Evolutionary conservation across 2,888 invertebrate species (phyloP).

Genomic region (Eutolmus rufibarbis): DNA sequence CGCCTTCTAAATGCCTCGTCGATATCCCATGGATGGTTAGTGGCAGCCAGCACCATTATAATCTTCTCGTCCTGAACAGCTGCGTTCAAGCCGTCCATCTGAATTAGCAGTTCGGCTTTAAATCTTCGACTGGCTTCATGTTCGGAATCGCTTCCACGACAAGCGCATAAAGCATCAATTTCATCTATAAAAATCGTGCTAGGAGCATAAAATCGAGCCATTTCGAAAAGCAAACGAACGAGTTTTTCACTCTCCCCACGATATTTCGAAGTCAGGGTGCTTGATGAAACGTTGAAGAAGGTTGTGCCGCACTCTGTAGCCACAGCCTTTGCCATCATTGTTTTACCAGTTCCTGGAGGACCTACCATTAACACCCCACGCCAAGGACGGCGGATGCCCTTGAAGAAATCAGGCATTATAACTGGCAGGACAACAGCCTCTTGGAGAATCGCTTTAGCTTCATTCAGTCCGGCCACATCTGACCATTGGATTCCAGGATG

Average conservation of each 20-base stretch:
- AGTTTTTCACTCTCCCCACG: conserved; percentile 92
- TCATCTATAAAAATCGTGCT: conserved; percentile 92
- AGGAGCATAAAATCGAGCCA: conserved; percentile 88
- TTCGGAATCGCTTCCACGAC: conserved; percentile 83
- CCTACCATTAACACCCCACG: conserved; percentile 62
- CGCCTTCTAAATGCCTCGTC: conserved; percentile 86
- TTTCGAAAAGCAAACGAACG: conserved; percentile 84
- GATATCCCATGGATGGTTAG: conserved; percentile 92
- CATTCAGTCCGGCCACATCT: conserved; percentile 76
- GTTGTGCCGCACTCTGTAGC: conserved; percentile 90
- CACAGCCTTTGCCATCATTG: conserved; percentile 83
- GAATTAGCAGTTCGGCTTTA: conserved; percentile 86
- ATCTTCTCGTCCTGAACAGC: conserved; percentile 71
- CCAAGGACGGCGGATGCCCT: conserved; percentile 85
- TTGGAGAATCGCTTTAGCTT: conserved; percentile 79
- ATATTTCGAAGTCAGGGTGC: conserved; percentile 86
- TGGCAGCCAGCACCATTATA: conserved; percentile 89
- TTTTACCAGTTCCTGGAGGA: conserved; percentile 80
- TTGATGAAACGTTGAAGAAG: conserved; percentile 87
- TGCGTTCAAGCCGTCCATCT: conserved; percentile 86
- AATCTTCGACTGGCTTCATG: conserved; percentile 87
- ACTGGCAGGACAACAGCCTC: conserved; percentile 88
- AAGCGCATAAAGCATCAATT: conserved; percentile 85
- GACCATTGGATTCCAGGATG: conserved; percentile 85
- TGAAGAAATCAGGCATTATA: conserved; percentile 88